phyloP scores from a whole-genome alignment of 2,888 invertebrate genomes.

The Elaeidobius kamerunicus region DNA sequence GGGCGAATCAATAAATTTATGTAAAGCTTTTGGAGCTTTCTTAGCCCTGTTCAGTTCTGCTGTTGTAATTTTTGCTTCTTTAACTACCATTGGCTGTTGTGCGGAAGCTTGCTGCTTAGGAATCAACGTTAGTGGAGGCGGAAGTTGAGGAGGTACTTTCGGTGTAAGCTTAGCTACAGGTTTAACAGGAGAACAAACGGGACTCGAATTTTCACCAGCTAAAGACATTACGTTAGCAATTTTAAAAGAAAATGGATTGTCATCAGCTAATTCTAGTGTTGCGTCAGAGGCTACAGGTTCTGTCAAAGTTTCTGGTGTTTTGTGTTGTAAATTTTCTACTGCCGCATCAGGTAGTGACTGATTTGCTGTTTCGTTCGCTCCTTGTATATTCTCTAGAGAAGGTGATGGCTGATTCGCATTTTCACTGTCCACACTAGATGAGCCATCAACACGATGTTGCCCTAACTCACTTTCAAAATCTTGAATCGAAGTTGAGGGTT shows the following conservation, averaged over 20 bases:
- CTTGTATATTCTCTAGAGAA: no score
- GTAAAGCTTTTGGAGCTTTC: conserved; percentile 46
- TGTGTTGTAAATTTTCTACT: no score
- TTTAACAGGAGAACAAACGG: neutral
- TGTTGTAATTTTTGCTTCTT: conserved; percentile 35
- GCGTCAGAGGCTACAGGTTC: conserved; percentile 15
- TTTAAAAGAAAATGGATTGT: conserved; percentile 49
- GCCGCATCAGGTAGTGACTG: no score
- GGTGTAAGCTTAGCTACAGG: conserved; percentile 11
- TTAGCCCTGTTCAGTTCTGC: conserved; percentile 34
- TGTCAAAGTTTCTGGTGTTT: no score
- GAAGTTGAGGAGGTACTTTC: conserved; percentile 13
- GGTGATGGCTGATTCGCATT: no score
- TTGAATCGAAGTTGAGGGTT: no score
- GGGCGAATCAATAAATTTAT: conserved; percentile 36
- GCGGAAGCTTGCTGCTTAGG: conserved; percentile 12
- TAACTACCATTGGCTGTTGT: conserved; percentile 32
- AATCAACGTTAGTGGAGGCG: conserved; percentile 17
- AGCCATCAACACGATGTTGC: no score
- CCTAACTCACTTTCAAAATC: no score
- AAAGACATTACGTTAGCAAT: conserved; percentile 45
- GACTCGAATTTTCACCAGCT: conserved; percentile 26
- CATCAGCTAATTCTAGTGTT: conserved; percentile 39
- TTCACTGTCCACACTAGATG: no score
- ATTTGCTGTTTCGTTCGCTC: no score